These are phyloP conservation scores for Variabilichromis moorii DNA, from an alignment of 2,113 vertebrate species.

Conservation along the genomic window DNA sequence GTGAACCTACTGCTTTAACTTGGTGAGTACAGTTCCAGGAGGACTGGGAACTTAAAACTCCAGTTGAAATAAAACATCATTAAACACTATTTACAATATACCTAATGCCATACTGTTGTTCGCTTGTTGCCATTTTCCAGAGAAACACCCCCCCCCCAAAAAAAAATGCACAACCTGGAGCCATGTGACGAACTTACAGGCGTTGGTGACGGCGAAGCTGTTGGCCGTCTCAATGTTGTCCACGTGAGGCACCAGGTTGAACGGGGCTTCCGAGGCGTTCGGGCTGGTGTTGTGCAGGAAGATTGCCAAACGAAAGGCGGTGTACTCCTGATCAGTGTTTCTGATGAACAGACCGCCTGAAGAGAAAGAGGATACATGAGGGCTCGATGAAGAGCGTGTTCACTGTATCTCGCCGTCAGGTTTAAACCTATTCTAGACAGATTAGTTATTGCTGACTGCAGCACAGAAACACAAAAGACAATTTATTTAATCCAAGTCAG, in stretches of 20 bases:
- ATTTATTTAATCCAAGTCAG: not conserved
- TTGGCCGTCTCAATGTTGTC: slow-evolving; percentile 99
- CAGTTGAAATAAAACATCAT: not conserved
- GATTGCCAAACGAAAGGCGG: slow-evolving; percentile 95
- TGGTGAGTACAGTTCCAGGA: not conserved
- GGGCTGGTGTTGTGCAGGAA: slow-evolving; percentile 99
- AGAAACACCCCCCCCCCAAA: rapidly evolving
- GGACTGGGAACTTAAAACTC: rapidly evolving
- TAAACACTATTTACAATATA: not conserved
- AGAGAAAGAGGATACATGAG: not conserved
- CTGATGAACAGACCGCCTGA: slow-evolving; percentile 97
- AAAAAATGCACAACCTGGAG: not conserved
- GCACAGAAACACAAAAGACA: not conserved
- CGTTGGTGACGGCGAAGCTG: slow-evolving; percentile 99
- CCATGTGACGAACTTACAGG: slow-evolving; percentile 81
- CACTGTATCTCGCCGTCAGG: not conserved
- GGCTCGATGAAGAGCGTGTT: not conserved
- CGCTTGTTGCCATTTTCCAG: not conserved
- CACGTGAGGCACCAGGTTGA: slow-evolving; percentile 99
- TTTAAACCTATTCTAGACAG: not conserved
- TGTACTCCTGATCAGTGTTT: slow-evolving; percentile 99
- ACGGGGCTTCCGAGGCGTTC: slow-evolving; percentile 95
- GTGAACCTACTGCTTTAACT: not conserved
- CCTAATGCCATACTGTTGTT: not conserved
- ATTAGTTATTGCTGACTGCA: not conserved